These are phyloP conservation scores for Tridacna gigas DNA, from an alignment of 2,888 invertebrate species.

Conservation along the genomic window DNA sequence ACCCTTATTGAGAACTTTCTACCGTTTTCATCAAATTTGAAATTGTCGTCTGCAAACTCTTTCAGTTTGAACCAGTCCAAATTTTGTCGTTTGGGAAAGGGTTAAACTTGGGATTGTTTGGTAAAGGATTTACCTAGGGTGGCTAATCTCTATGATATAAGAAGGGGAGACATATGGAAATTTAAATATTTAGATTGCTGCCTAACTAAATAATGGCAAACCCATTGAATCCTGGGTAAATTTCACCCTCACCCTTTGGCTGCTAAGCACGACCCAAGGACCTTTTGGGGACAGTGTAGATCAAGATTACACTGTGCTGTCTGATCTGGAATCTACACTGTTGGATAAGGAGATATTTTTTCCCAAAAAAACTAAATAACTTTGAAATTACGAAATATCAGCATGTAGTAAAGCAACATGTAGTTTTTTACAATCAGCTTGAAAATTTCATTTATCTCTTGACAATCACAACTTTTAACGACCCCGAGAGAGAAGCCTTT, in stretches of 20 bases:
- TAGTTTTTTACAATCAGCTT: too few species aligned
- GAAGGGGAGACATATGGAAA: not conserved
- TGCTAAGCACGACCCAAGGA: too few species aligned
- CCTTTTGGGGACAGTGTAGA: too few species aligned
- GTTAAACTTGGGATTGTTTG: not conserved
- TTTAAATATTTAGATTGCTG: slow-evolving; percentile 4
- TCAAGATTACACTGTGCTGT: too few species aligned
- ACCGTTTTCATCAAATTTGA: not conserved
- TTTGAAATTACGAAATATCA: too few species aligned
- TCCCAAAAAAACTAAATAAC: too few species aligned
- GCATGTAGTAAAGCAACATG: too few species aligned
- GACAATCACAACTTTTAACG: too few species aligned
- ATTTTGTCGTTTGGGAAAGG: not conserved
- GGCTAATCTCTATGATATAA: not conserved
- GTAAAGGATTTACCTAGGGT: not conserved
- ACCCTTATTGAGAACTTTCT: not conserved
- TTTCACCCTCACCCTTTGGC: not conserved
- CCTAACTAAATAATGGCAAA: not conserved
- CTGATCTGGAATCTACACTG: too few species aligned
- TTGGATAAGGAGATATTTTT: too few species aligned
- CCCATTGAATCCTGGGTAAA: not conserved
- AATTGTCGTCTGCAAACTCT: not conserved
- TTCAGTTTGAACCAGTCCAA: not conserved
- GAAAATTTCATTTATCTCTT: too few species aligned
- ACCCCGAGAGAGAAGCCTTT: too few species aligned